Evolutionary conservation across 1,140 invertebrate species (phyloP), one percentile per base, ranked within the genome.

Genomic region (Polypedilum pembai): DNA sequence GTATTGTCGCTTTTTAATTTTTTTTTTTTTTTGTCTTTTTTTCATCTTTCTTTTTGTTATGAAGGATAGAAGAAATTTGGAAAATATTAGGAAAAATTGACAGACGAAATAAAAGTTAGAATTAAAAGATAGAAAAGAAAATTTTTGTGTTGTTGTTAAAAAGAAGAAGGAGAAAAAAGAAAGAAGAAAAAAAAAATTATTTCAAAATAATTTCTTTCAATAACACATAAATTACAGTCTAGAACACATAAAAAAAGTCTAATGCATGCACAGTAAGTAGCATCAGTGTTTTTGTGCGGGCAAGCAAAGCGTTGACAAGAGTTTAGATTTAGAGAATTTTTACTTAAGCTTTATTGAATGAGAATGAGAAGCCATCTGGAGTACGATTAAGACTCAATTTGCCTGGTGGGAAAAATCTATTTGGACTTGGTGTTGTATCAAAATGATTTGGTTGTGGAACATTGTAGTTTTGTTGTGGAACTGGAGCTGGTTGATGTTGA

Each of bases 341-440:
- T 8, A 24, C 63, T 77, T 78, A 79, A 74, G 83, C 79, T 80
- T 90, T 92, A 83, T 88, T 90, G 85, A 93, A 93, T 72, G 86
- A 89, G 82, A 92, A 94, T 76, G 90, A 90, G 82, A 89, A 93
- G 76, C 92, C 92, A 79, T 93, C 92, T 18, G 91, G 92, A 65
- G 90, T 92, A 81, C 92, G 86, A 85, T 92, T 93, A 76, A 94
- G 86, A 77, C 87, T 89, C 74, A 94, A 86, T 80, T 93, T 93
- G 75, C 92, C 92, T 1, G 92, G 91, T 20, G 91, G 91, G 80
- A 89, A 91, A 83, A 92, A 92, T 77, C 90, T 86, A 76, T 87
- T 85, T 1, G 91, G 88, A 12, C 87, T 83, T 66, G 86, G 87
- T 17, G 91, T 91, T 24, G 89, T 90, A 7, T 84, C 82, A 63